Base-by-base conservation (phyloP, 2,797 vertebrate species). In the Notamacropus eugenii region DNA sequence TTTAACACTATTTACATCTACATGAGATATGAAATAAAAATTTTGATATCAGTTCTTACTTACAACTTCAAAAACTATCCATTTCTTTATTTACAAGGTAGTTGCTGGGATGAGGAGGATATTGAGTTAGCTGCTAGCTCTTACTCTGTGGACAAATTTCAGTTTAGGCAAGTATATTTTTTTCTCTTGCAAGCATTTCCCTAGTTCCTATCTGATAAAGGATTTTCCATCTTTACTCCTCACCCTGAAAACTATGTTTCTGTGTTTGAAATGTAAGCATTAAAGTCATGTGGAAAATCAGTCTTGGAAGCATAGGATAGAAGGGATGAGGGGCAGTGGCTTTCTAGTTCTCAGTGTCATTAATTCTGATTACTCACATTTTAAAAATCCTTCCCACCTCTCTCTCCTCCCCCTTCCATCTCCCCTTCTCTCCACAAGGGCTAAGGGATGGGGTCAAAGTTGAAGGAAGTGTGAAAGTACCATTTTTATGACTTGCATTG, bases 111-210 rank as follows among this genome's bases (percentile, higher is more conserved):
- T 31, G 29, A 10, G 12, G 3, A 31, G 29, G 58, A 62, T 62
- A 62, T 46, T 22, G 4, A 56, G 28, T 50, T 50, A 2, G 40
- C 22, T 92, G 24, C 54, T 93, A 91, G 40, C 67, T 95, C 92
- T 95, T 91, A 92, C 56, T 95, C 90, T 28, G 56, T 95, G 46
- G 50, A 34, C n/a, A n/a, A 82, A 92, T 95, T 95, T 55, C 62
- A 96, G 96, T 91, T 92, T 82, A 2, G 2, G 9, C 12, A 91
- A 56, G 95, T 95, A 94, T 50, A 93, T 96, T 95, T 92, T 24
- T 55, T 27, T 90, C 95, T 50, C 12, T 95, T 92, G 93, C 8
- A 96, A 55, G 90, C 8, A 62, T 93, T 93, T 95, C 6, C 91
- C 5, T 58, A 91, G 74, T 54, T 92, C 95, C 92, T 91, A 90